Percentiles rank a stretch among this genome's conserved stretches.
Evolutionary conservation across 1,140 invertebrate genomes (phyloP).

Genomic region (Heterodera schachtii): DNA sequence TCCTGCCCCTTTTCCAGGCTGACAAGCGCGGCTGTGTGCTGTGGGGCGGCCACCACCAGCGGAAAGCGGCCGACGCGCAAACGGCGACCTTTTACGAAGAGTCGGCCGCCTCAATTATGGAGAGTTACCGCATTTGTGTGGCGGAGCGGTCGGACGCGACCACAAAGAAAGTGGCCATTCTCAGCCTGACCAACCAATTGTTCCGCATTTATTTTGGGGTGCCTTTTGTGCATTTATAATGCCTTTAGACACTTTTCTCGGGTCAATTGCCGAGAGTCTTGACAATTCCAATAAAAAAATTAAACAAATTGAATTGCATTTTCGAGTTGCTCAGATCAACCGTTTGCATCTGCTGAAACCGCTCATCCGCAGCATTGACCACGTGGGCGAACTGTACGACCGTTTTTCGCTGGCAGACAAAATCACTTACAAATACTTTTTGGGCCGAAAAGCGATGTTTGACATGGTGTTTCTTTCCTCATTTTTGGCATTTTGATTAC

Average conservation of each 20-base stretch:
- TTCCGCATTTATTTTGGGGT: slow-evolving; percentile 97
- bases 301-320: neutral
- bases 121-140: slow-evolving; percentile 84
- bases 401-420: slow-evolving; percentile 82
- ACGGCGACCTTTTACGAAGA: slow-evolving; percentile 48
- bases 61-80: slow-evolving; percentile 34
- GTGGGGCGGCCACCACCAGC: slow-evolving; percentile 28
- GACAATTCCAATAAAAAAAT: neutral
- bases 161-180: slow-evolving; percentile 92
- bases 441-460: slow-evolving; percentile 95
- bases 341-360: slow-evolving; percentile 95
- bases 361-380: slow-evolving; percentile 88
- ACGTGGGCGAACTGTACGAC: slow-evolving; percentile 81
- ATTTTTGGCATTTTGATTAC: no score
- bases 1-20: slow-evolving; percentile 24
- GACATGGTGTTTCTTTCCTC: slow-evolving; percentile 71
- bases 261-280: no score
- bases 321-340: slow-evolving; percentile 71
- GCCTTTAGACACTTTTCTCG: no score
- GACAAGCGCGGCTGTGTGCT: slow-evolving; percentile 38
- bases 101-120: slow-evolving; percentile 59
- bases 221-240: neutral
- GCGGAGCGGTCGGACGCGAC: slow-evolving; percentile 82
- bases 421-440: slow-evolving; percentile 86
- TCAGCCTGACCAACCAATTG: slow-evolving; percentile 91